Evolutionary conservation across 2,113 vertebrate genomes (phyloP).

Genomic region (Eubucco bourcierii): DNA sequence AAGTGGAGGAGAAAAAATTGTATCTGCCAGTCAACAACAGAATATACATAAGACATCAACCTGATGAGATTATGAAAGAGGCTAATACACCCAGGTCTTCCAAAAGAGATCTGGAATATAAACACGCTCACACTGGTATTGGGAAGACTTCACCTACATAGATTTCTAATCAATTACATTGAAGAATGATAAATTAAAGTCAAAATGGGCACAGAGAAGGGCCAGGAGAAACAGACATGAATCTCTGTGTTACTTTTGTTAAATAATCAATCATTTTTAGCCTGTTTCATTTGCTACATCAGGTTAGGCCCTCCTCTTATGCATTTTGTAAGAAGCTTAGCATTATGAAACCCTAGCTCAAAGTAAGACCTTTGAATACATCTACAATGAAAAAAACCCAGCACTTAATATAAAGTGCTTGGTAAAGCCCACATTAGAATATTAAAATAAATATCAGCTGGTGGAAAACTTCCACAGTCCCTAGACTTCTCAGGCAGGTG

Average conservation of each 20-base stretch:
- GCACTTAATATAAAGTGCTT: neutral
- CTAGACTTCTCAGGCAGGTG: neutral
- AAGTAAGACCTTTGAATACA: neutral
- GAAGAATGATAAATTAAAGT: neutral
- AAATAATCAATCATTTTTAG: neutral
- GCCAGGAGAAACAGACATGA: neutral
- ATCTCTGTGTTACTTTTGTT: neutral
- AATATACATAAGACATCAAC: neutral
- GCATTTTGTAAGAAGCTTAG: neutral
- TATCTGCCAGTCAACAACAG: neutral
- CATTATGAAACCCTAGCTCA: neutral
- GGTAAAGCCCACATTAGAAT: neutral
- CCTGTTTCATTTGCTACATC: neutral
- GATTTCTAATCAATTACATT: neutral
- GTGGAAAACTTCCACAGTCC: neutral
- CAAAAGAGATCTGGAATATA: neutral
- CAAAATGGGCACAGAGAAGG: neutral
- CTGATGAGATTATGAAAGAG: neutral
- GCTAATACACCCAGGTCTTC: neutral
- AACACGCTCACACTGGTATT: neutral
- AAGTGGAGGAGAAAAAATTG: neutral
- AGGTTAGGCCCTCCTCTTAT: neutral
- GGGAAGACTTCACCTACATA: neutral
- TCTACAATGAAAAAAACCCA: neutral
- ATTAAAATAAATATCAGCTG: conserved; percentile 24